phyloP scores from a whole-genome alignment of 2,888 invertebrate genomes.

The Dryobota labecula region DNA sequence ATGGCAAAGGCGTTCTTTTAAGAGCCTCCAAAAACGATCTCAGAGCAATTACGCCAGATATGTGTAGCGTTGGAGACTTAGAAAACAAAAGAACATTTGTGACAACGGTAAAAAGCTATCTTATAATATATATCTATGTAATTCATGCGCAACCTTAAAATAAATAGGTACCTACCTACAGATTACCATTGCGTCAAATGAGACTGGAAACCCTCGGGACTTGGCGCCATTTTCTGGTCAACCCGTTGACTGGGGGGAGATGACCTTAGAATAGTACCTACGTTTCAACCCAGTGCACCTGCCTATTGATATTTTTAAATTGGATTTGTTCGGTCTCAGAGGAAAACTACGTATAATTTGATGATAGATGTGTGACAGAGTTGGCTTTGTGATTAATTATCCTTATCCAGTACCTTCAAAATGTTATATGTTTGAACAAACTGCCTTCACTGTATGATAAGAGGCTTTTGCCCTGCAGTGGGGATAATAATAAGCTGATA shows the following conservation, averaged over 20 bases:
- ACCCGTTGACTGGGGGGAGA: constrained; percentile 9
- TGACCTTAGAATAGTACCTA: constrained; percentile 28
- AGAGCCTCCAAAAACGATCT: background rate
- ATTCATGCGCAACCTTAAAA: background rate
- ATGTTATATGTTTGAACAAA: background rate
- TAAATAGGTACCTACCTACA: background rate
- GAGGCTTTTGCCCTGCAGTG: no score
- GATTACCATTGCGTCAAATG: constrained; percentile 1
- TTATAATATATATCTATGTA: no score
- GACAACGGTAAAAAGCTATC: no score
- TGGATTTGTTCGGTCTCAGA: constrained; percentile 3
- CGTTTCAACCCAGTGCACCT: constrained; percentile 30
- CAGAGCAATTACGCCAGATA: background rate
- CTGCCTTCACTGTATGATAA: no score
- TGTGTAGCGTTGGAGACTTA: background rate
- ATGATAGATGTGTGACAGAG: background rate
- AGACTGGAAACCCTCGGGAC: constrained; percentile 10
- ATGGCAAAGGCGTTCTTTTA: background rate
- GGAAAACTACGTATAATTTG: background rate
- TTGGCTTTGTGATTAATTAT: background rate
- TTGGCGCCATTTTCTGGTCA: constrained; percentile 42
- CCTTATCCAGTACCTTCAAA: no score
- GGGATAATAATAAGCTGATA: no score
- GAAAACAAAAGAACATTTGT: background rate
- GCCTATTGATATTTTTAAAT: constrained; percentile 25